phyloP scores from a whole-genome alignment of 2,113 vertebrate genomes.

The Tympanuchus pallidicinctus region DNA sequence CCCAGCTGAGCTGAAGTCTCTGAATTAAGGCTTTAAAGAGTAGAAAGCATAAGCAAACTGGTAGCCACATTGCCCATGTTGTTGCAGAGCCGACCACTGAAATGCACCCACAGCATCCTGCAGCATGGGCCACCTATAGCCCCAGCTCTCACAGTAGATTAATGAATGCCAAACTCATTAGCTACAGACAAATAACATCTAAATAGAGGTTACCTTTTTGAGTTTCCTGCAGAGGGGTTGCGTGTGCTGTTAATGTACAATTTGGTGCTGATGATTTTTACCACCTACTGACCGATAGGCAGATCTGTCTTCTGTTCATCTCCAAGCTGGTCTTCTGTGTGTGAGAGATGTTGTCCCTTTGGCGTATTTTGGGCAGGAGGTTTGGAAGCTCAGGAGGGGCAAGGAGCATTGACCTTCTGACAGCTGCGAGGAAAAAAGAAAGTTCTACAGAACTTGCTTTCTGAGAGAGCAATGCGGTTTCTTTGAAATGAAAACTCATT shows the following conservation, averaged over 20 bases:
- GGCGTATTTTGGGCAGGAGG: background rate
- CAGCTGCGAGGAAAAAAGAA: background rate
- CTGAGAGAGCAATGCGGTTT: background rate
- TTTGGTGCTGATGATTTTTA: background rate
- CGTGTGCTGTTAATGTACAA: background rate
- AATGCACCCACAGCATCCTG: background rate
- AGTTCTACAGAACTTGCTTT: background rate
- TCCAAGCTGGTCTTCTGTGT: background rate
- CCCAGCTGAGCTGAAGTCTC: background rate
- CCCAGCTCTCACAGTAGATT: background rate
- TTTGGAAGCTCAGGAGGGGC: background rate
- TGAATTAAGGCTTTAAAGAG: background rate
- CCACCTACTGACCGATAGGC: background rate
- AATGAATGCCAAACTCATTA: background rate
- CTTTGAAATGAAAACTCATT: background rate
- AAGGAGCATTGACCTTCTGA: background rate
- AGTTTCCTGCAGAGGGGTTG: background rate
- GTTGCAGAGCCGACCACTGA: background rate
- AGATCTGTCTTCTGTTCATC: background rate
- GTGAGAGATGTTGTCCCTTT: background rate
- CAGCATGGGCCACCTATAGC: background rate
- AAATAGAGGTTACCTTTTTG: background rate
- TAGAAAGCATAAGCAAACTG: background rate
- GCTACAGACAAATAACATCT: background rate
- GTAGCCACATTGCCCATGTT: rapidly evolving